Evolutionary conservation across 92 coral and sea anemone species (phyloP).

Genomic region (Parazoanthus darwini): DNA sequence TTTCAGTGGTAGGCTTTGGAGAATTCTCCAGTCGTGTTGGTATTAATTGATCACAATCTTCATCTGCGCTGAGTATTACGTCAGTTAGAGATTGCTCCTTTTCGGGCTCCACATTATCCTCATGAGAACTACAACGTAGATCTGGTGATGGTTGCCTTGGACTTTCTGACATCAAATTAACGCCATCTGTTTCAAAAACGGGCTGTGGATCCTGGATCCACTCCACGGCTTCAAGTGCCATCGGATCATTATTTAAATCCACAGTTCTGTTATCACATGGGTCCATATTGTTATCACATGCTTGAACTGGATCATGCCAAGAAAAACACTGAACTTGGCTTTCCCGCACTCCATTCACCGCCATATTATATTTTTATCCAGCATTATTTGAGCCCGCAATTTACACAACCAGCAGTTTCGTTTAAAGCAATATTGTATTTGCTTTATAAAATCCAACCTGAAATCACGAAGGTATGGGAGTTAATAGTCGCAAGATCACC

Average conservation of each 20-base stretch:
- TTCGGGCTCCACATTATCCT: neutral
- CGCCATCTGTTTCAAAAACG: neutral
- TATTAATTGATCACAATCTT: constrained; percentile 9
- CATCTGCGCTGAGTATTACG: neutral
- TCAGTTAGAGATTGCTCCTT: neutral
- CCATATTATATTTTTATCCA: constrained; percentile 5
- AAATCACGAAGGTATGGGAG: neutral
- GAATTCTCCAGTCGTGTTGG: constrained; percentile 26
- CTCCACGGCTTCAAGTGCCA: neutral
- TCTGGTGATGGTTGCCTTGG: neutral
- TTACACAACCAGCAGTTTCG: constrained; percentile 17
- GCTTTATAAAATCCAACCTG: constrained; percentile 13
- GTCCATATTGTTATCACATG: neutral
- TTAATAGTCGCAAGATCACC: neutral
- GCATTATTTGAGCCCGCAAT: constrained; percentile 39
- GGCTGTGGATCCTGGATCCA: neutral
- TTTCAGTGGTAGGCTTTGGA: neutral
- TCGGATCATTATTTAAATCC: neutral
- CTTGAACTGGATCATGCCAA: neutral
- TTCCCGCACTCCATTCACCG: neutral
- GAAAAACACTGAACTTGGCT: neutral
- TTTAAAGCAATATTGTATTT: neutral
- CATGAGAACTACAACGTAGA: neutral
- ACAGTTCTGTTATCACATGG: neutral
- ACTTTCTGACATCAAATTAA: constrained; percentile 25